Evolutionary conservation across 35 echinoderm and acorn worm genomes (phyloP), one percentile per base, ranked within the genome.

Genomic region (Lytechinus pictus): DNA sequence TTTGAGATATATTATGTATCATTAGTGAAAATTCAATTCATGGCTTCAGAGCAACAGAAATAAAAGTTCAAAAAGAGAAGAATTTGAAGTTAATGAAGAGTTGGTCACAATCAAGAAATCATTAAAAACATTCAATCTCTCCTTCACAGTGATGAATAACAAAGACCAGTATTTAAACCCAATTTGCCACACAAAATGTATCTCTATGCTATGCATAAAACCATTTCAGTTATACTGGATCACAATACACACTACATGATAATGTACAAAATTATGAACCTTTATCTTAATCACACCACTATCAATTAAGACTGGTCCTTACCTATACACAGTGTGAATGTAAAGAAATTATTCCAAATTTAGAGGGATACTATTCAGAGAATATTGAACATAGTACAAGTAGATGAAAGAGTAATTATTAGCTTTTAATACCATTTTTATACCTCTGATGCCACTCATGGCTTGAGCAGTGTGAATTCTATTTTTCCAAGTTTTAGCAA

Each of bases 181-280:
- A 44, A 44, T 44, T 44, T 44, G 33, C 33, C 33, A 44, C 33
- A 44, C 33, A 44, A 79, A 7, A 79, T 79, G 66, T 79, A 79
- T 79, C n/a, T 79, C 4, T 79, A 79, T 79, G 66, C 16, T 24
- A 79, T 16, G 19, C 66, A 79, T 79, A 79, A 79, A 79, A 79
- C 66, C 66, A 79, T 79, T 79, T 79, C 66, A 79, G 66, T 79
- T 79, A 24, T 79, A 79, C 66, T 79, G 66, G 66, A 24, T 79
- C 21, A 79, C 66, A 79, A 14, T 79, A 79, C 19, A 79, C 19
- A 24, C 66, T 79, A 79, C 66, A 24, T 79, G 66, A 79, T 79
- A 79, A 16, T 79, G 12, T 79, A 79, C 66, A 79, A 79, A 79
- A 79, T 79, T 24, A 44, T 44, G 33, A 24, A 79, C n/a, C 66